Evolutionary conservation across 2,113 vertebrate genomes (phyloP).

Genomic region (Ictalurus furcatus): DNA sequence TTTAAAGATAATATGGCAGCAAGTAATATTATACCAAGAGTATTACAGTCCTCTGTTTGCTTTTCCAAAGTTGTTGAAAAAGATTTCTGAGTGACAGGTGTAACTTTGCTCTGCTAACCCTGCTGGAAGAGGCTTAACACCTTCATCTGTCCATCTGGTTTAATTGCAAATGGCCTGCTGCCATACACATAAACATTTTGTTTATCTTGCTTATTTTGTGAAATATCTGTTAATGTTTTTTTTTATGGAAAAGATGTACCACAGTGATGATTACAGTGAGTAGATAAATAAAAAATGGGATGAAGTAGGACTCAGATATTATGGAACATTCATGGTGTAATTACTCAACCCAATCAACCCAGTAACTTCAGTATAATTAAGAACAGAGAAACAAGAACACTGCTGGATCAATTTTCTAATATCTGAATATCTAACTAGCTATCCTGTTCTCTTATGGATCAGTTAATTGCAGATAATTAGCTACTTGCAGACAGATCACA

Average conservation of each 20-base stretch:
- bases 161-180: constrained; percentile 14
- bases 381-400: background rate
- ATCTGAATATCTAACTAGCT: background rate
- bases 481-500: no score
- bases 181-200: constrained; percentile 11
- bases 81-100: background rate
- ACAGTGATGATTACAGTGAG: background rate
- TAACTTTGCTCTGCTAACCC: constrained; percentile 20
- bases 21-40: background rate
- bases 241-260: background rate
- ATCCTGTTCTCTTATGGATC: background rate
- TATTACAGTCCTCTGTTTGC: background rate
- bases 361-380: background rate
- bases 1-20: background rate
- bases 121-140: background rate
- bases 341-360: background rate
- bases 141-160: constrained; percentile 34
- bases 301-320: background rate
- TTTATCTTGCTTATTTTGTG: constrained; percentile 22
- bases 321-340: background rate
- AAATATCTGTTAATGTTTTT: constrained; percentile 53
- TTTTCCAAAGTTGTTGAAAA: background rate
- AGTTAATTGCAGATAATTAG: background rate
- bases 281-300: background rate
- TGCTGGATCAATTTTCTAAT: background rate